Base-by-base conservation (phyloP, 2,113 vertebrate species). In the Naja naja region DNA sequence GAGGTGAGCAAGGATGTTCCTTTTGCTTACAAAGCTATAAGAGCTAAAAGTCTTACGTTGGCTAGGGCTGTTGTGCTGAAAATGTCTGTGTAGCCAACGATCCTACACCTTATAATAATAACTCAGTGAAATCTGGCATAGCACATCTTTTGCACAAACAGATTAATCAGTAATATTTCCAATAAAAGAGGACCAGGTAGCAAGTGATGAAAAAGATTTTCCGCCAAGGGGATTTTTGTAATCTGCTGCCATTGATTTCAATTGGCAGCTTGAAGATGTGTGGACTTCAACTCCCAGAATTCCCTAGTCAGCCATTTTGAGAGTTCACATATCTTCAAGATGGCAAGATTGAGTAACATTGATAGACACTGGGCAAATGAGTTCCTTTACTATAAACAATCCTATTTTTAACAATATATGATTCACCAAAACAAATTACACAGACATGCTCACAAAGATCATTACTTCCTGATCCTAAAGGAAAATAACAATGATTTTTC, bases 1-100 rank as follows among this genome's bases (percentile, higher is more conserved):
- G 97, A 98, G 97, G 97, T 98, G 93, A 94, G 6, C 0, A 56
- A 74, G 2, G 1, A 56, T 7, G 2, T 18, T 86, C 10, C 25
- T 11, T 49, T 55, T 58, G 12, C 55, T 14, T 92, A 60, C 55
- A 0, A 2, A 16, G 91, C 52, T 39, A 11, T 87, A 87, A 47
- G 45, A 49, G 25, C 54, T 23, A 43, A 54, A 9, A 56, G 10
- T 58, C 34, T 54, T 23, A 60, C 1, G 12, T 27, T 34, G 34
- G 4, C 55, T 30, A 45, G n/a, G 22, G n/a, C 9, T 22, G 10
- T 87, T 34, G 20, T 22, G 85, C 85, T 12, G 3, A 54, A 49
- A 34, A 22, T 47, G 2, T 34, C 45, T 20, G 3, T 47, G 34
- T 39, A n/a, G 86, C 4, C 43, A 81, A 81, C 20, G 69, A 81